Base-by-base conservation (phyloP, 2,113 vertebrate species). In the Indicator maculatus region DNA sequence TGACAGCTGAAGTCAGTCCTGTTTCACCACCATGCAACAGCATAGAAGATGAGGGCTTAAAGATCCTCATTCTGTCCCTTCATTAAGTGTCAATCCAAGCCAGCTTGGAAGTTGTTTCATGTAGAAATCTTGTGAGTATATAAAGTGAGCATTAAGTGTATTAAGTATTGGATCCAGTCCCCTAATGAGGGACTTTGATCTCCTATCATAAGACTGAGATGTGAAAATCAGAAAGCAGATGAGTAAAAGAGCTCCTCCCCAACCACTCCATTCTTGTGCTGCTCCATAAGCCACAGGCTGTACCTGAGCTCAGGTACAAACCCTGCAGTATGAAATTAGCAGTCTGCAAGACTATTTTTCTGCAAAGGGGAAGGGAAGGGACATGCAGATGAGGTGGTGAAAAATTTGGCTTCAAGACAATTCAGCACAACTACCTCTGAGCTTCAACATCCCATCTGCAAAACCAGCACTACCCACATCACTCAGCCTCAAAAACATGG, bases 181-280 rank as follows among this genome's bases (percentile, higher is more conserved):
- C 44, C 50, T 91, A 94, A 94, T 90, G 77, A 90, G 63, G 76
- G 86, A 44, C 91, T 95, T 96, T 94, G 86, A 95, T 93, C 88
- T 91, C 17, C 73, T 88, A 84, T 93, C 80, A 36, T 75, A 67
- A 90, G 82, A 86, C 82, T 91, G 58, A 65, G 27, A 78, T 70
- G 66, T 86, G 88, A 91, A 95, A 88, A 91, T 30, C 61, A n/a
- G 83, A 91, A 83, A 93, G 72, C 58, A 94, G 91, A 86, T 91
- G 47, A 88, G 55, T 88, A 9, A 75, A 83, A 94, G 23, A 92
- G 9, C 63, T 63, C 36, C 77, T 93, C 86, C 44, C 55, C 69
- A 55, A 69, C 18, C n/a, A 52, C 27, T n/a, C 21, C 30, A 18
- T 64, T 50, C 58, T 38, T 14, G 19, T 71, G 17, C 79, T 56